Base-by-base conservation (phyloP, 2,113 vertebrate genomes). In the Lynx canadensis region DNA sequence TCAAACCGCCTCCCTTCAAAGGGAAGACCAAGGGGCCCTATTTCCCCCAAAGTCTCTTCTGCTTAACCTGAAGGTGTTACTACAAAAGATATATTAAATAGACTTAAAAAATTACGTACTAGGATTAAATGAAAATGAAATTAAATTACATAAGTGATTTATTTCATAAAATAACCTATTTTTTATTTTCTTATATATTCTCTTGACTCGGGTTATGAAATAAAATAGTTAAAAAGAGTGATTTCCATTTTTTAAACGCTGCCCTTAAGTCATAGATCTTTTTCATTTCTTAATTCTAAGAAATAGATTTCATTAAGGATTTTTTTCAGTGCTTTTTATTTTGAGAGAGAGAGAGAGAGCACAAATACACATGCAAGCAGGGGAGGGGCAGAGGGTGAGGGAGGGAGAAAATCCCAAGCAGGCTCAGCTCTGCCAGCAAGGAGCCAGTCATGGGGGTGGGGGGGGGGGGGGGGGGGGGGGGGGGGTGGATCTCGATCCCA, bases 11-110 rank as follows among this genome's bases (percentile, higher is more conserved):
- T 86, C 2, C 1, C 25, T 87, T 76, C 10, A 95, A 68, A 66
- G 14, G 15, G 36, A 71, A 66, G 1, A 1, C 4, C 29, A 89
- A 36, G 8, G 18, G 13, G 0, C 0, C 3, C 41, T 11, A 68
- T 87, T 29, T 91, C 4, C 31, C 11, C 11, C 5, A 33, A 50
- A 48, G 13, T 66, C 14, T 65, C 12, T 60, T 41, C 57, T 79
- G 7, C 11, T 23, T 94, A 57, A 81, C 38, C 25, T 83, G 16
- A 48, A 63, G 19, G 29, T 41, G 3, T 68, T 50, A 50, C 0
- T 87, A 18, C 12, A 86, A 92, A 78, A 12, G 66, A 18, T 10
- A 85, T 21, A 5, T 25, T 1, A 55, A 97, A 52, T 27, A 57
- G 73, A 29, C 38, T 74, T 82, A 36, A 0, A 66, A 66, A 76